Percentiles rank a stretch among this genome's conserved stretches.
Evolutionary conservation across 53 echinoderm and acorn worm species (phyloP).

Genomic region (Glandiceps talaboti): DNA sequence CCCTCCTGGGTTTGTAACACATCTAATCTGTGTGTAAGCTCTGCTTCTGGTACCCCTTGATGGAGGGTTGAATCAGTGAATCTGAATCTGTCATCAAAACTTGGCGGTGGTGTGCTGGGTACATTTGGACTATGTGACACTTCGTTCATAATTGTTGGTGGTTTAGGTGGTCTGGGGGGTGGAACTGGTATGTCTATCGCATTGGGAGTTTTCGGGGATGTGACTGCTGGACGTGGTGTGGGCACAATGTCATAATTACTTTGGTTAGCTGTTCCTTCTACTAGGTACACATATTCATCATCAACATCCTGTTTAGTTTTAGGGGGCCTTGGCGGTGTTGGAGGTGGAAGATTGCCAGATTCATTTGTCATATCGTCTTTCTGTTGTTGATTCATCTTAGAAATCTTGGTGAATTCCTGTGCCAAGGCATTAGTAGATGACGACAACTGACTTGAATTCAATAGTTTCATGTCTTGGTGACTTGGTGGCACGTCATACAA

Average conservation of each 20-base stretch:
- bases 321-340: slow-evolving; percentile 12
- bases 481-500: slow-evolving; percentile 45
- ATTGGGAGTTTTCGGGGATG: neutral
- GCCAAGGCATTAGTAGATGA: slow-evolving; percentile 86
- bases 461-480: neutral
- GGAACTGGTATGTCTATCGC: slow-evolving; percentile 2
- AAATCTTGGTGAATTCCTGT: slow-evolving; percentile 70
- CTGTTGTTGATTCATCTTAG: slow-evolving; percentile 30
- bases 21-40: neutral
- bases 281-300: slow-evolving; percentile 18
- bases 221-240: neutral
- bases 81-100: slow-evolving; percentile 41
- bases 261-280: slow-evolving; percentile 11
- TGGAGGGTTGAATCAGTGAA: neutral
- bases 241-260: slow-evolving; percentile 6
- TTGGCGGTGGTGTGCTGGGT: slow-evolving; percentile 50
- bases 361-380: neutral
- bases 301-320: slow-evolving; percentile 31
- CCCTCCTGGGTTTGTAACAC: neutral
- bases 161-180: slow-evolving; percentile 83
- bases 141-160: slow-evolving; percentile 12
- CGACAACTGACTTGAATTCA: slow-evolving; percentile 2
- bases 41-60: neutral
- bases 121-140: neutral
- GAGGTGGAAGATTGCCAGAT: slow-evolving; percentile 22